Percentiles rank a stretch among this genome's conserved stretches.
These are phyloP conservation scores for Limnephilus auricula DNA, from an alignment of 2,888 invertebrate genomes.

Conservation along the genomic window DNA sequence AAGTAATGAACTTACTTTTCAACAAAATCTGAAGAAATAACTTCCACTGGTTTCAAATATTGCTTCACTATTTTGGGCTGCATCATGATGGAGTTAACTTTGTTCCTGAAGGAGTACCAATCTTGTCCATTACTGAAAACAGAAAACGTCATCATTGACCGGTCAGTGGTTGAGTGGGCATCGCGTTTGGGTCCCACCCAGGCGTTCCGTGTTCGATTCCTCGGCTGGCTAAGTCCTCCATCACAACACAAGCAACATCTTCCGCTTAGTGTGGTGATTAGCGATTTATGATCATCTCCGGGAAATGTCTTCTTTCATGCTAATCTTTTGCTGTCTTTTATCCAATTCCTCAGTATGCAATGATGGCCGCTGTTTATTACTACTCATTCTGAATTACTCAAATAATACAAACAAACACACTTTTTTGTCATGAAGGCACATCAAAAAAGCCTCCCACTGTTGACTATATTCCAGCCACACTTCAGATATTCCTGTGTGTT, in stretches of 20 bases:
- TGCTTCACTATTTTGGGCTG: constrained; percentile 84
- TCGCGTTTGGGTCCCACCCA: too few relatives aligned
- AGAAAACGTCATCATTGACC: constrained; percentile 8
- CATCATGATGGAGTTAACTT: constrained; percentile 87
- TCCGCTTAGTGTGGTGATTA: too few relatives aligned
- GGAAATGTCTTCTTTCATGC: background rate
- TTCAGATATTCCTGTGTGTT: background rate
- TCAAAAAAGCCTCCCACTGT: background rate
- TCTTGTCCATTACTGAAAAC: constrained; percentile 83
- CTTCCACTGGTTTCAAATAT: constrained; percentile 71
- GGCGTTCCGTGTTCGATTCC: too few relatives aligned
- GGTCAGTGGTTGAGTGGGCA: too few relatives aligned
- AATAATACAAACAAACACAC: background rate
- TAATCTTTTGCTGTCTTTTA: too few relatives aligned
- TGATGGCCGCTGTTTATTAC: too few relatives aligned
- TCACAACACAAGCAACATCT: too few relatives aligned
- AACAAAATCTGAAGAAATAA: constrained; percentile 59
- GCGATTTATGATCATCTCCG: background rate
- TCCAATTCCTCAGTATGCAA: too few relatives aligned
- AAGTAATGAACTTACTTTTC: constrained; percentile 53
- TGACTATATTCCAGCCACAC: background rate
- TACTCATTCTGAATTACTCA: background rate
- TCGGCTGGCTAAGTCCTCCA: too few relatives aligned
- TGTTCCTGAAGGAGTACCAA: constrained; percentile 86
- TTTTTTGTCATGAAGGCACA: too few relatives aligned